Evolutionary conservation across 2,888 invertebrate species (phyloP), one percentile per base, ranked within the genome.

Genomic region (Amiota communis): DNA sequence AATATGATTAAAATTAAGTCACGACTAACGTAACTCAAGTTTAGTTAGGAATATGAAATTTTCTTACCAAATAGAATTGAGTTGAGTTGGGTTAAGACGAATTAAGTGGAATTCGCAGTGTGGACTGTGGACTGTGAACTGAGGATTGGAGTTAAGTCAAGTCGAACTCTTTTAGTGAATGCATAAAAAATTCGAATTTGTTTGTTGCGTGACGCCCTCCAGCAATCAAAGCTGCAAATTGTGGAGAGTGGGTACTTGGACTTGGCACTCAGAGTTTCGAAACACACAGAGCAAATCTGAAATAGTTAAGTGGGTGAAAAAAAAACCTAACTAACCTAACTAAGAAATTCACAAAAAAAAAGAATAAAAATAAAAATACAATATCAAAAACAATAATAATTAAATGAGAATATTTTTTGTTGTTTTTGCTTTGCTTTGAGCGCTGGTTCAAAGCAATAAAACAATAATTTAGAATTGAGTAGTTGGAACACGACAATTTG

Each of bases 131-230:
- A 23, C 23, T 23, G 23, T 23, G 23, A 23, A 23, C 23, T 23
- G 23, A 23, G 1, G 23, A 23, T 1, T 23, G 23, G 23, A 23
- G 23, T 3, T 2, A 1, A 23, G 23, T 3, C 36, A 6, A 36
- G 36, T 23, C 36, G 36, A 36, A 36, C 36, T 6, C 2, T 36
- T 36, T 36, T 20, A 59, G 20, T 59, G 17, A 59, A 59, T 23
- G 17, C 59, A 59, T 59, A 59, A 59, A 59, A 59, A 13, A 12
- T 53, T 23, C 17, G 63, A n/a, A 46, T 59, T 59, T 59, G 59
- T 59, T 59, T 59, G 59, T 59, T 17, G 36, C 36, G 36, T 36
- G 36, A 36, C 6, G 36, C 36, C 36, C 36, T 36, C 36, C 8
- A 6, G 36, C 6, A 36, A 36, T 36, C 36, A 36, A 36, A 36